Evolutionary conservation across 2,113 vertebrate genomes (phyloP), one percentile per base, ranked within the genome.

Genomic region (Procapra przewalskii): DNA sequence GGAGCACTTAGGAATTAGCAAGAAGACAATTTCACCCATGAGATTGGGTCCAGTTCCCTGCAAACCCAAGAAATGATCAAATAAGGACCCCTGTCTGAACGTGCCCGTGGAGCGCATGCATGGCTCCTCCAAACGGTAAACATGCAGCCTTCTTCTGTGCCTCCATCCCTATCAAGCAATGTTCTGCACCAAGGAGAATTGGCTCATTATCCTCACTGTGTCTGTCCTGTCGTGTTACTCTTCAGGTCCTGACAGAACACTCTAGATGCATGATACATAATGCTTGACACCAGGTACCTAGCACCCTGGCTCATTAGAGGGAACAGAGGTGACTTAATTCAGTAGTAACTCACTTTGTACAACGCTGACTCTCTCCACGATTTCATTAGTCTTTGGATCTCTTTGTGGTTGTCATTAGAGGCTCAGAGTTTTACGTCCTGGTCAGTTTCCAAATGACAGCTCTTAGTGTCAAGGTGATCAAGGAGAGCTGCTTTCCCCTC

Each of bases 261-360:
- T 64, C 48, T 62, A 97, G 97, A 97, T 88, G 96, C 62, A 17
- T 96, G 97, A 98, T 98, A 82, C 25, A 33, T 93, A 97, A 86
- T 97, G 98, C 98, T 98, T 7, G 98, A 98, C 98, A 98, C 98
- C 97, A 98, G 98, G 98, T 97, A 98, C 95, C 97, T 97, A 97
- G 97, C 13, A 67, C 71, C 97, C 96, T 92, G 95, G 97, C 96
- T 99, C 97, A 98, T 99, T 98, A 98, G 82, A 98, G 85, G 75
- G 92, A 98, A 90, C 77, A 92, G 88, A 40, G 89, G 96, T 97
- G 92, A 64, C 88, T 94, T 40, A 31, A 98, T 96, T 0, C 8
- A 96, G 54, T 80, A 94, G 31, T 91, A 62, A 97, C 95, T 57
- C 14, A 3, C 88, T 96, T 29, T 36, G 45, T 57, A 86, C 80